Percentiles rank a stretch among this genome's conserved stretches.
phyloP scores from a whole-genome alignment of 2,113 vertebrate species.

The Papio anubis region DNA sequence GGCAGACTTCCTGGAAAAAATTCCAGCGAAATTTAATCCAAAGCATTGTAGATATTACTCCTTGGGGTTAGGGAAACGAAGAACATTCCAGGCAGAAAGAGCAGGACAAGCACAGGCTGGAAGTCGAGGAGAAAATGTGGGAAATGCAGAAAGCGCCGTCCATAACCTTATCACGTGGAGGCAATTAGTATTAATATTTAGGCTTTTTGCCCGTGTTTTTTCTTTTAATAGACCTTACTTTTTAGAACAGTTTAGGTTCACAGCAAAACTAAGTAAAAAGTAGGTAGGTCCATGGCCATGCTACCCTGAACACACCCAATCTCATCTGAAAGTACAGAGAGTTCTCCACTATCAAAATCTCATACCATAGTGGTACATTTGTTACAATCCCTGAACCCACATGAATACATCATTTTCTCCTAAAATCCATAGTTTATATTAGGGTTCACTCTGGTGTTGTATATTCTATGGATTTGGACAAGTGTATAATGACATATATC shows the following conservation, averaged over 20 bases:
- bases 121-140: neutral
- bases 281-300: neutral
- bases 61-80: neutral
- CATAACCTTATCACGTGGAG: neutral
- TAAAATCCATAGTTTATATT: neutral
- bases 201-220: rapidly evolving
- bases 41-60: neutral
- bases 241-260: neutral
- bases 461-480: neutral
- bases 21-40: neutral
- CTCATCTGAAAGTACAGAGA: neutral
- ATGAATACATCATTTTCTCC: no score
- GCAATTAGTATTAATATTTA: neutral
- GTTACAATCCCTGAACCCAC: neutral
- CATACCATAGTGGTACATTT: neutral
- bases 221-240: neutral
- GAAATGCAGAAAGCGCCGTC: neutral
- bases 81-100: neutral
- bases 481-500: neutral
- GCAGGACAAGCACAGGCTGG: no score
- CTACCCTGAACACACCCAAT: neutral
- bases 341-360: neutral
- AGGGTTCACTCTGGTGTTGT: neutral
- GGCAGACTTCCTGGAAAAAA: neutral
- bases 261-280: neutral